phyloP scores from a whole-genome alignment of 2,888 invertebrate genomes.

The Xylocampa areola region DNA sequence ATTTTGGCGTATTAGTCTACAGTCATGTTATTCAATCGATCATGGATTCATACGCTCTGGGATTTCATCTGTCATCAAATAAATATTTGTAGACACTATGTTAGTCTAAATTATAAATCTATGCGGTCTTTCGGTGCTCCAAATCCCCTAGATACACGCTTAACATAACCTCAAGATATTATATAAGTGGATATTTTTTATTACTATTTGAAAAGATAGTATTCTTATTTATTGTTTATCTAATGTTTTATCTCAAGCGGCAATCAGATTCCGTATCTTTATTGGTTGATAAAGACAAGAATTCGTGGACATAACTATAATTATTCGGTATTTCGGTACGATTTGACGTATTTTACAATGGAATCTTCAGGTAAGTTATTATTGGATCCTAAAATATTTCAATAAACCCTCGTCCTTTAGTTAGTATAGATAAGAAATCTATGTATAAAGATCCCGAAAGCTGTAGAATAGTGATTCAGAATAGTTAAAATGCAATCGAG shows the following conservation, averaged over 20 bases:
- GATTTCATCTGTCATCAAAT: neutral
- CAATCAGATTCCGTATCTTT: constrained; percentile 51
- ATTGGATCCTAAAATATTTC: neutral
- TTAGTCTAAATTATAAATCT: neutral
- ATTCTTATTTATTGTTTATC: constrained; percentile 34
- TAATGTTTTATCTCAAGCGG: constrained; percentile 39
- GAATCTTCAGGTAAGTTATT: constrained; percentile 41
- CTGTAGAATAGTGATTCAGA: too few species aligned
- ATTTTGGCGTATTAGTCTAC: too few species aligned
- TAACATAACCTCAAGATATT: constrained; percentile 41
- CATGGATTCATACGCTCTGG: neutral
- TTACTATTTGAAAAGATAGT: constrained; percentile 23
- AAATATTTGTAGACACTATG: neutral
- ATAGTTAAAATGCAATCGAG: too few species aligned
- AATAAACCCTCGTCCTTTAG: too few species aligned
- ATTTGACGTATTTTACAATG: constrained; percentile 36
- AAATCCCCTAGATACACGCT: constrained; percentile 4
- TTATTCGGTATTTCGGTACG: constrained; percentile 19
- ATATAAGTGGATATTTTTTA: constrained; percentile 2
- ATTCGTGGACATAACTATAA: constrained; percentile 26
- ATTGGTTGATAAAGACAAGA: constrained; percentile 41
- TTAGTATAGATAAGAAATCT: too few species aligned
- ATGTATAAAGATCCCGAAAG: too few species aligned
- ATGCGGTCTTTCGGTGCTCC: neutral
- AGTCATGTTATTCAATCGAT: neutral